A percentile compares a stretch with the other conserved stretches of the same genome.
Evolutionary conservation across 1,140 invertebrate genomes (phyloP).

Genomic region (Coenobita brevimanus): DNA sequence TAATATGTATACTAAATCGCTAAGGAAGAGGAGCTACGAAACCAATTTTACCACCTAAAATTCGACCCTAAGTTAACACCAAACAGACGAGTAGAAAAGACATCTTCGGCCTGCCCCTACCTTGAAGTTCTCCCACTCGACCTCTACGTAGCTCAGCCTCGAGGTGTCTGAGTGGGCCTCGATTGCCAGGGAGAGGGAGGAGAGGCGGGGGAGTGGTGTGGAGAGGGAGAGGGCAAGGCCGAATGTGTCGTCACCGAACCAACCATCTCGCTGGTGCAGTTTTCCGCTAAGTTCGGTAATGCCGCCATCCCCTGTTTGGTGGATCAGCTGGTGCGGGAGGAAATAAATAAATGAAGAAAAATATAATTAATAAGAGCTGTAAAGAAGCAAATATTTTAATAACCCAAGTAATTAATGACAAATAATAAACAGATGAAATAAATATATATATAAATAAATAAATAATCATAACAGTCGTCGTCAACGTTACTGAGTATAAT

Average conservation of each 20-base stretch:
- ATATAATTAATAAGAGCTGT: too few relatives aligned
- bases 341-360: background rate
- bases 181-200: background rate
- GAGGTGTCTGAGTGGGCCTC: slow-evolving; percentile 27
- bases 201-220: slow-evolving; percentile 23
- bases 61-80: too few relatives aligned
- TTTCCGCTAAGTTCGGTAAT: background rate
- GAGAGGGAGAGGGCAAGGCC: background rate
- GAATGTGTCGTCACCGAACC: slow-evolving; percentile 30
- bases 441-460: background rate
- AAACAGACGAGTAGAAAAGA: too few relatives aligned
- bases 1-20: too few relatives aligned
- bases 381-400: too few relatives aligned
- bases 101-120: too few relatives aligned
- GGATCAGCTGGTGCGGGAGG: background rate
- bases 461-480: too few relatives aligned
- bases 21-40: too few relatives aligned
- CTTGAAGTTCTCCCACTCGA: slow-evolving; percentile 36
- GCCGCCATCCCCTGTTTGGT: background rate
- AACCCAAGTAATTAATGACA: too few relatives aligned
- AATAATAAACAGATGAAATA: background rate
- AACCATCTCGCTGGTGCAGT: slow-evolving; percentile 14
- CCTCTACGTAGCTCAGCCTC: background rate
- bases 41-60: too few relatives aligned
- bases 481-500: too few relatives aligned